phyloP scores from a whole-genome alignment of 2,113 vertebrate genomes.

The Paedocypris sp. region DNA sequence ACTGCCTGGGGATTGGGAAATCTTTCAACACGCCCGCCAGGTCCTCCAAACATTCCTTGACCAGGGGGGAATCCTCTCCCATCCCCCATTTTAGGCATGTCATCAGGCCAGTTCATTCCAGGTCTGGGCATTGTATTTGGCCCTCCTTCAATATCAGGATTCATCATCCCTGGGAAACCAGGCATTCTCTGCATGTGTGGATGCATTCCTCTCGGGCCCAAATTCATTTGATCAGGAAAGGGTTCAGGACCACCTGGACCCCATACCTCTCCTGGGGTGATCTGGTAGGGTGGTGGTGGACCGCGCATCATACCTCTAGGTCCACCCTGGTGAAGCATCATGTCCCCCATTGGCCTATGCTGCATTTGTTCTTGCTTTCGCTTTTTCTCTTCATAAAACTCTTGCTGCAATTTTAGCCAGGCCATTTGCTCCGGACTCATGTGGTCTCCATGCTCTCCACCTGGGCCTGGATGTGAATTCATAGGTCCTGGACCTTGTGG shows the following conservation, averaged over 20 bases:
- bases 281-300: conserved; percentile 91
- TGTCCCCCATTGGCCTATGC: conserved; percentile 86
- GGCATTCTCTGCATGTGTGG: conserved; percentile 91
- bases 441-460: conserved; percentile 81
- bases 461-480: conserved; percentile 71
- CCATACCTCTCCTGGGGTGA: conserved; percentile 87
- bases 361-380: conserved; percentile 94
- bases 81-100: conserved; percentile 91
- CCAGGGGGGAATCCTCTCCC: conserved; percentile 82
- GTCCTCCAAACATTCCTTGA: conserved; percentile 83
- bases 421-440: conserved; percentile 98
- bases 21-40: conserved; percentile 85
- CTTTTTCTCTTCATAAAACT: conserved; percentile 95
- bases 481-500: conserved; percentile 63
- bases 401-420: conserved; percentile 95
- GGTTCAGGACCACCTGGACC: conserved; percentile 77
- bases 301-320: conserved; percentile 85
- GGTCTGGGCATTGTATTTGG: conserved; percentile 71
- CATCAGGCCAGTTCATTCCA: conserved; percentile 90
- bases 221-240: conserved; percentile 81
- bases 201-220: conserved; percentile 82
- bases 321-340: conserved; percentile 94
- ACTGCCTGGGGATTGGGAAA: conserved; percentile 89
- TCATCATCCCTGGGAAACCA: conserved; percentile 90
- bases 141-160: conserved; percentile 87